Percentiles rank a stretch among this genome's conserved stretches.
Evolutionary conservation across 2,797 vertebrate genomes (phyloP).

Genomic region (Sebastolobus altivelis): DNA sequence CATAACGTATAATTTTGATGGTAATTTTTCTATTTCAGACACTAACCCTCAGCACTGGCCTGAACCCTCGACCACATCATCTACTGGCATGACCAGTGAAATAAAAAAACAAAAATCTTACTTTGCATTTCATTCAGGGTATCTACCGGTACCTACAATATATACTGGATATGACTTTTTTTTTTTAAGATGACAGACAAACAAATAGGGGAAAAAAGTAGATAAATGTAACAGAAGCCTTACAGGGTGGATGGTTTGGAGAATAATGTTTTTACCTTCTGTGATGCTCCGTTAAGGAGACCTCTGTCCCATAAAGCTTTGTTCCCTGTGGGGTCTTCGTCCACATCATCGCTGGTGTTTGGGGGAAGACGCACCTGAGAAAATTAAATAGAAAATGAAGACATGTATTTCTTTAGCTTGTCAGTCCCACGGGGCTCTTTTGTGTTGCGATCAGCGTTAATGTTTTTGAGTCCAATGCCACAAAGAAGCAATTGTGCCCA

Average conservation of each 20-base stretch:
- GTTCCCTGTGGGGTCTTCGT: conserved; percentile 98
- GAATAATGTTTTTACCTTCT: conserved; percentile 88
- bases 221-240: neutral
- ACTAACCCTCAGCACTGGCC: neutral
- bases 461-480: neutral
- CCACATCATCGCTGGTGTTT: conserved; percentile 98
- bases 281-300: conserved; percentile 96
- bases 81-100: neutral
- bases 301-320: conserved; percentile 99
- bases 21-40: neutral
- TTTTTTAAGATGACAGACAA: neutral
- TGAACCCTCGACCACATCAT: neutral
- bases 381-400: neutral
- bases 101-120: neutral
- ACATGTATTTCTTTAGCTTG: neutral
- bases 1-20: neutral
- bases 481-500: neutral
- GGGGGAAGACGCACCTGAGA: conserved; percentile 94
- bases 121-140: neutral
- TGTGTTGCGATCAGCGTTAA: neutral
- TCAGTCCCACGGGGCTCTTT: neutral
- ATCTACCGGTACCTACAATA: neutral
- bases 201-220: neutral
- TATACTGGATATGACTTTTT: neutral
- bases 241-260: accelerated